phyloP scores from a whole-genome alignment of 2,888 invertebrate genomes.

The Leptopilina syphax region DNA sequence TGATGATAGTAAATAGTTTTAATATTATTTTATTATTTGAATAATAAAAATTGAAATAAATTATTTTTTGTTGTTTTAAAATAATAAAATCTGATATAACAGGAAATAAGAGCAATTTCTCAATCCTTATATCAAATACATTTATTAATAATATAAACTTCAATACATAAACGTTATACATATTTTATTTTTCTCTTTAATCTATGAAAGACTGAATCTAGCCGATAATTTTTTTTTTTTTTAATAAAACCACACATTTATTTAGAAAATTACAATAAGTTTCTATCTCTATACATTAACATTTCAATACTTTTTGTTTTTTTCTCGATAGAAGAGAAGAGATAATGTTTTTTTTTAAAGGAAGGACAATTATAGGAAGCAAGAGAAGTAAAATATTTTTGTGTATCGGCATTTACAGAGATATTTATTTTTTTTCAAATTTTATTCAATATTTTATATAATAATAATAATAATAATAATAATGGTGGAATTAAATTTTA shows the following conservation, averaged over 20 bases:
- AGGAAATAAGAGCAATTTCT: constrained; percentile 35
- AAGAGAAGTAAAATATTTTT: constrained; percentile 34
- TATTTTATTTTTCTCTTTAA: constrained; percentile 33
- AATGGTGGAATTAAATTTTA: constrained; percentile 42
- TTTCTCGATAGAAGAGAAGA: constrained; percentile 26
- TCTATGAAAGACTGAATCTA: constrained; percentile 37
- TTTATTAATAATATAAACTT: constrained; percentile 41
- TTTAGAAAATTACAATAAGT: constrained; percentile 26
- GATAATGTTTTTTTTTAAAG: constrained; percentile 1
- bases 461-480: constrained; percentile 8
- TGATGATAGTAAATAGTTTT: too few relatives aligned
- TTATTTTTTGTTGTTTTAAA: neutral
- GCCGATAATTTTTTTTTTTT: neutral
- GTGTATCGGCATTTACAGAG: constrained; percentile 34
- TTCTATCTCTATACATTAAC: constrained; percentile 33
- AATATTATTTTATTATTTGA: too few relatives aligned
- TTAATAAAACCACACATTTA: constrained; percentile 26
- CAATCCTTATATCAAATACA: constrained; percentile 36
- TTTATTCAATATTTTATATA: constrained; percentile 14
- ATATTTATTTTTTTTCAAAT: constrained; percentile 34
- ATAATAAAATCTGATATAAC: constrained; percentile 15
- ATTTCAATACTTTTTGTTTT: constrained; percentile 18
- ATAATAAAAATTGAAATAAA: neutral
- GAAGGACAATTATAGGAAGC: constrained; percentile 37
- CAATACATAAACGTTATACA: constrained; percentile 37